Evolutionary conservation across 2,888 invertebrate genomes (phyloP).

Genomic region (Bugula neritina): DNA sequence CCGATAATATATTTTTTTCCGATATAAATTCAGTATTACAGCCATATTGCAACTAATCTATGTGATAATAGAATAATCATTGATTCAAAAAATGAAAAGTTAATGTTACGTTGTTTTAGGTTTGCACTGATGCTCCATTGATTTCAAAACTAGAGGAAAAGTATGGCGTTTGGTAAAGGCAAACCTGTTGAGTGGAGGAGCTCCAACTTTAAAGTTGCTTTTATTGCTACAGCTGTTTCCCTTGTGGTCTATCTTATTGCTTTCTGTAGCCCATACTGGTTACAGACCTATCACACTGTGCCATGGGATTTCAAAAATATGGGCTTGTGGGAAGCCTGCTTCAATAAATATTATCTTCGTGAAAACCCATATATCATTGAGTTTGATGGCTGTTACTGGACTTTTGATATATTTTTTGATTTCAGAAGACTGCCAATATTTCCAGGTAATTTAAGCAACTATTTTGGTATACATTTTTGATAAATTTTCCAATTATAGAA

Average conservation of each 20-base stretch:
- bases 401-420: constrained; percentile 74
- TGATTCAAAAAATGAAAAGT: no score
- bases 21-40: no score
- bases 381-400: constrained; percentile 93
- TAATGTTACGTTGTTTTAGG: no score
- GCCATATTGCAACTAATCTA: no score
- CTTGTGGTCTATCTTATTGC: constrained; percentile 29
- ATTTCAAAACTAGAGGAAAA: no score
- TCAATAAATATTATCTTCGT: constrained; percentile 75
- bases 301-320: constrained; percentile 76
- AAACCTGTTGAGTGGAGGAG: constrained; percentile 18
- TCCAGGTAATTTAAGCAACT: constrained; percentile 5
- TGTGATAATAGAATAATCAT: no score
- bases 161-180: constrained; percentile 21
- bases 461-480: not conserved
- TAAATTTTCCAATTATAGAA: no score
- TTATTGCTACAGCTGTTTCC: not conserved
- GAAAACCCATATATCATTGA: constrained; percentile 73
- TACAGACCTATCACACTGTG: constrained; percentile 36
- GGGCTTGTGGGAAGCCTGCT: constrained; percentile 91
- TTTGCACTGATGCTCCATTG: no score
- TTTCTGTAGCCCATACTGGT: constrained; percentile 39
- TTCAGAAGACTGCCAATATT: constrained; percentile 55
- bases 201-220: constrained; percentile 20
- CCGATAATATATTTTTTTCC: no score